Evolutionary conservation across 2,113 vertebrate species (phyloP).

Genomic region (Rhinichthys klamathensis): DNA sequence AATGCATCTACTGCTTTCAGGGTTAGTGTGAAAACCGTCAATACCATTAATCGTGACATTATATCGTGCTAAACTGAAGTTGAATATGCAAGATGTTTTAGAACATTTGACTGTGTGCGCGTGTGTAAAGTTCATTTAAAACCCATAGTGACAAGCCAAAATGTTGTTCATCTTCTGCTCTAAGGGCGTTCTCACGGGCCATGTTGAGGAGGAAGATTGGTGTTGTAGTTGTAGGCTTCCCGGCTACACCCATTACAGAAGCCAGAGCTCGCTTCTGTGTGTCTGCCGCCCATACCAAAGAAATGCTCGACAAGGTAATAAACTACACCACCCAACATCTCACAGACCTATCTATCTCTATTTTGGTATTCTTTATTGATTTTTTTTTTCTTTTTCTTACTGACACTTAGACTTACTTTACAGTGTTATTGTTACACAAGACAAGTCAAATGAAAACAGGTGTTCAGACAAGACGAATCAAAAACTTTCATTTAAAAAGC

Average conservation of each 20-base stretch:
- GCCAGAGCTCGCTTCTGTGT: slow-evolving; percentile 89
- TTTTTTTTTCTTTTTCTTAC: not conserved
- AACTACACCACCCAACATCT: not conserved
- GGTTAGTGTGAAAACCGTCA: not conserved
- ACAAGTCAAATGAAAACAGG: not conserved
- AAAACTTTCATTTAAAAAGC: not conserved
- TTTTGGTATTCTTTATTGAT: not conserved
- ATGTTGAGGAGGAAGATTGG: slow-evolving; percentile 86
- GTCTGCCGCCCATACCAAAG: slow-evolving; percentile 87
- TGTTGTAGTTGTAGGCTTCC: slow-evolving; percentile 88
- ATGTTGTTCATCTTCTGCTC: not conserved
- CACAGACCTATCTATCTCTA: not conserved
- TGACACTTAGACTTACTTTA: too few species aligned
- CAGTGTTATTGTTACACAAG: not conserved
- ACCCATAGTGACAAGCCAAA: not conserved
- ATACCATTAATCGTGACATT: not conserved
- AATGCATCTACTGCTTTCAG: not conserved
- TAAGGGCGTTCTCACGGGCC: slow-evolving; percentile 85
- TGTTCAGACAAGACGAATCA: not conserved
- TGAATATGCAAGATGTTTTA: not conserved
- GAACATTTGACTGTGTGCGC: not conserved
- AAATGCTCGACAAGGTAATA: slow-evolving; percentile 84
- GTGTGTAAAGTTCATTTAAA: not conserved
- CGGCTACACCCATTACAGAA: slow-evolving; percentile 88
- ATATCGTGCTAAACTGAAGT: not conserved